These are phyloP conservation scores for Phrynocephalus forsythii DNA, from an alignment of 2,797 vertebrate genomes.

Conservation along the genomic window DNA sequence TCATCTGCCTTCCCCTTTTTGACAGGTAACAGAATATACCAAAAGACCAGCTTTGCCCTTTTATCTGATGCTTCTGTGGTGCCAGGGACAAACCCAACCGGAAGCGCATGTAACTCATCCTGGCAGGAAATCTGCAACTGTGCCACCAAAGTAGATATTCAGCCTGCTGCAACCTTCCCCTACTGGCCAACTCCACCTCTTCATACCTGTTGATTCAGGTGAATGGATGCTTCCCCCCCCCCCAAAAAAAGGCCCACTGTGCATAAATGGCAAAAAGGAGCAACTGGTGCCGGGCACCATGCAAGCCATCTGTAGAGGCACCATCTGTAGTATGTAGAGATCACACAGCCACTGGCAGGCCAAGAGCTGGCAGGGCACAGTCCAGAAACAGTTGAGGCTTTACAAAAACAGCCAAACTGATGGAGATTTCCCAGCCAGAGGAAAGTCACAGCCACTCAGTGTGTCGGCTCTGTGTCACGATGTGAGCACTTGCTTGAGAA, in stretches of 20 bases:
- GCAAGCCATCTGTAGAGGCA: not conserved
- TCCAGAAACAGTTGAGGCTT: not conserved
- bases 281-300: not conserved
- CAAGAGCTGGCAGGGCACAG: not conserved
- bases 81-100: not conserved
- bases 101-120: accelerated
- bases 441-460: not conserved
- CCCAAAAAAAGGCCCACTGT: constrained; percentile 42
- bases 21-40: constrained; percentile 8
- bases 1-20: not conserved
- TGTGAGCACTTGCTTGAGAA: constrained; percentile 11
- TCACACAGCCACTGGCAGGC: not conserved
- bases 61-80: accelerated
- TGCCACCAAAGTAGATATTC: constrained; percentile 48
- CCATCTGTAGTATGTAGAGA: not conserved
- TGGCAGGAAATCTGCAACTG: constrained; percentile 54
- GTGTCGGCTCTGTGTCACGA: not conserved
- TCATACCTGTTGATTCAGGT: constrained; percentile 45
- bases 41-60: not conserved
- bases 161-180: constrained; percentile 28
- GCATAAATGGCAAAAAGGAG: not conserved
- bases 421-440: not conserved
- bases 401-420: not conserved
- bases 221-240: constrained; percentile 22
- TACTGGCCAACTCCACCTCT: constrained; percentile 46